phyloP scores from a whole-genome alignment of 2,797 vertebrate species.

The Rhadinocentrus ornatus region DNA sequence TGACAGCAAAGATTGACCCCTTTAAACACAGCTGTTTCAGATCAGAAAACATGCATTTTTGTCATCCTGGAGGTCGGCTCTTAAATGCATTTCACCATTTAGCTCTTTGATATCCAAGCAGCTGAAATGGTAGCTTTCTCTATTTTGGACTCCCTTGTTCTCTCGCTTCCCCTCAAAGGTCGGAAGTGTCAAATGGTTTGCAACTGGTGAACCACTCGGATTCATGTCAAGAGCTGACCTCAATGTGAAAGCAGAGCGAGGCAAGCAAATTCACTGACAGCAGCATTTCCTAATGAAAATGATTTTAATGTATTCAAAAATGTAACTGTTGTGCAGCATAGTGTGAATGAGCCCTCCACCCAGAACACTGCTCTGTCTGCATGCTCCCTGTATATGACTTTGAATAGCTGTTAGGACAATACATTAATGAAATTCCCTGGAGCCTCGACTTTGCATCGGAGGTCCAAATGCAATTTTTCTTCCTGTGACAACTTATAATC shows the following conservation, averaged over 20 bases:
- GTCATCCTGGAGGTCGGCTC: not conserved
- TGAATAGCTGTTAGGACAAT: slow-evolving; percentile 37
- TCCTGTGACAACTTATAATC: slow-evolving; percentile 51
- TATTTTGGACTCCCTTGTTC: slow-evolving; percentile 18
- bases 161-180: slow-evolving; percentile 24
- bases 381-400: slow-evolving; percentile 14
- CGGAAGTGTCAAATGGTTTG: slow-evolving; percentile 41
- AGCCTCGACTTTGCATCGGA: slow-evolving; percentile 27
- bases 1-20: not conserved
- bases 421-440: slow-evolving; percentile 39
- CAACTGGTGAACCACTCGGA: slow-evolving; percentile 1
- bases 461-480: slow-evolving; percentile 54
- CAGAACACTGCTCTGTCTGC: slow-evolving; percentile 6
- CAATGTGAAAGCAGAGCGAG: slow-evolving; percentile 6
- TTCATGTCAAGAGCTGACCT: slow-evolving; percentile 20
- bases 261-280: slow-evolving; percentile 1
- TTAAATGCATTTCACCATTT: not conserved
- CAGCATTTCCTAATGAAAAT: slow-evolving; percentile 23
- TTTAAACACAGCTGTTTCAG: not conserved
- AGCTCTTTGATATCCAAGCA: slow-evolving; percentile 13
- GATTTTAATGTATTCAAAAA: not conserved
- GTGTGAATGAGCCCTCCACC: not conserved
- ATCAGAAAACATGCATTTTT: not conserved
- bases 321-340: slow-evolving; percentile 3
- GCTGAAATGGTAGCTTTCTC: slow-evolving; percentile 22